Percentiles rank a stretch among this genome's conserved stretches.
Conservation (phyloP, 2,888 invertebrate species). For the Sarcophaga subvicina region DNA sequence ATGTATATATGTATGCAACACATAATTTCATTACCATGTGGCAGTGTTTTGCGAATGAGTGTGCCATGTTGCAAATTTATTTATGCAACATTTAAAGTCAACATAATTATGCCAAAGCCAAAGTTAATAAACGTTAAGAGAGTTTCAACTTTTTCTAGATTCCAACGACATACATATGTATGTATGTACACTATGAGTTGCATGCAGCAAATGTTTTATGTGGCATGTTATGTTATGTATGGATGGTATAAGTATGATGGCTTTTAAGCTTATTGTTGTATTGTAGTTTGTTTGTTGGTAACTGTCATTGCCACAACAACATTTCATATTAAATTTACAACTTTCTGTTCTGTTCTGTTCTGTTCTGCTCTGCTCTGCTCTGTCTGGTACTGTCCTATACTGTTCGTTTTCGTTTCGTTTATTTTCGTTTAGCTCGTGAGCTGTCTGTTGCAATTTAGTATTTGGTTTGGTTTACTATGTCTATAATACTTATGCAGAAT, state of each 20-base stretch:
- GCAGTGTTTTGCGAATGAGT: slow-evolving; percentile 42
- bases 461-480: slow-evolving; percentile 46
- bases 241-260: not conserved
- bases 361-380: not conserved
- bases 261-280: not conserved
- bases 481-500: slow-evolving; percentile 38
- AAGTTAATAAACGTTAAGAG: slow-evolving; percentile 61
- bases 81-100: slow-evolving; percentile 79
- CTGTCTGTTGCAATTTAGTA: slow-evolving; percentile 57
- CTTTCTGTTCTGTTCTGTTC: slow-evolving; percentile 8
- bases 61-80: slow-evolving; percentile 71
- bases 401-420: not conserved
- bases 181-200: not conserved
- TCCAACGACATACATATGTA: slow-evolving; percentile 7
- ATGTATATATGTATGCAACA: not conserved
- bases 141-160: slow-evolving; percentile 31
- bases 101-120: slow-evolving; percentile 77
- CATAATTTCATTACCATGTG: slow-evolving; percentile 63
- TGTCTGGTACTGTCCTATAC: not conserved
- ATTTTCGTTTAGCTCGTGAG: slow-evolving; percentile 37
- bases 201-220: not conserved
- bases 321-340: slow-evolving; percentile 59
- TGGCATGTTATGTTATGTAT: not conserved
- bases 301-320: slow-evolving; percentile 58
- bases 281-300: slow-evolving; percentile 17